A percentile compares a stretch with the other conserved stretches of the same genome.
Conservation (phyloP, 2,797 vertebrate genomes). For the Crocodylus rhombifer region DNA sequence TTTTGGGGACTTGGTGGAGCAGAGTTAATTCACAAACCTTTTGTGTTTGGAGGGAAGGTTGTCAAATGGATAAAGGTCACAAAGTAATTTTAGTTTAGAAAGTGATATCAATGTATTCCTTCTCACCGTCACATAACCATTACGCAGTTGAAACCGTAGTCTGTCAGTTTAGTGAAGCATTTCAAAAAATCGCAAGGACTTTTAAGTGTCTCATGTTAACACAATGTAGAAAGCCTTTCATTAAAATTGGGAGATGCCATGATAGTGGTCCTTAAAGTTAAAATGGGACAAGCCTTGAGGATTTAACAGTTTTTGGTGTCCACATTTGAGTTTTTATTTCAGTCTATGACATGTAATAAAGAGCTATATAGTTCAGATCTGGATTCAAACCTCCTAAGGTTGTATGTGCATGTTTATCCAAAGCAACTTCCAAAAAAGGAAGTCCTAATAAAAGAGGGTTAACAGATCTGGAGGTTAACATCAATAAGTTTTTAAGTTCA, state of each 20-base stretch:
- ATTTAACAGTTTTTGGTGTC: not conserved
- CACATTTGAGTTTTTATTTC: fast-evolving
- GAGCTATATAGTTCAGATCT: not conserved
- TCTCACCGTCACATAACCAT: constrained; percentile 28
- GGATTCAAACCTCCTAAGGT: not conserved
- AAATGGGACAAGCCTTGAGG: not conserved
- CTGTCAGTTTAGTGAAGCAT: constrained; percentile 63
- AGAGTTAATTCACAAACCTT: not conserved
- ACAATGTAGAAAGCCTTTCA: not conserved
- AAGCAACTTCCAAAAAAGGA: too few relatives aligned
- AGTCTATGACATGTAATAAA: not conserved
- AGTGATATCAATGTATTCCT: constrained; percentile 34
- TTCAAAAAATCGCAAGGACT: constrained; percentile 24
- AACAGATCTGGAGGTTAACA: not conserved
- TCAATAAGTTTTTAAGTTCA: not conserved
- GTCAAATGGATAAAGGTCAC: constrained; percentile 25
- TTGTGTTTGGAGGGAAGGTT: constrained; percentile 18
- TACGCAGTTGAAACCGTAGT: constrained; percentile 44
- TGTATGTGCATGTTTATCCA: not conserved
- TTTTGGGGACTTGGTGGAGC: not conserved
- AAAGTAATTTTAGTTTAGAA: constrained; percentile 40
- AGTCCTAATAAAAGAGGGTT: not conserved
- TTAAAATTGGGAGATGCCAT: constrained; percentile 4
- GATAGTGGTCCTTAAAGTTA: not conserved
- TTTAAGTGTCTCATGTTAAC: constrained; percentile 28